phyloP scores from a whole-genome alignment of 2,888 invertebrate genomes.

The Petrolisthes manimaculis region DNA sequence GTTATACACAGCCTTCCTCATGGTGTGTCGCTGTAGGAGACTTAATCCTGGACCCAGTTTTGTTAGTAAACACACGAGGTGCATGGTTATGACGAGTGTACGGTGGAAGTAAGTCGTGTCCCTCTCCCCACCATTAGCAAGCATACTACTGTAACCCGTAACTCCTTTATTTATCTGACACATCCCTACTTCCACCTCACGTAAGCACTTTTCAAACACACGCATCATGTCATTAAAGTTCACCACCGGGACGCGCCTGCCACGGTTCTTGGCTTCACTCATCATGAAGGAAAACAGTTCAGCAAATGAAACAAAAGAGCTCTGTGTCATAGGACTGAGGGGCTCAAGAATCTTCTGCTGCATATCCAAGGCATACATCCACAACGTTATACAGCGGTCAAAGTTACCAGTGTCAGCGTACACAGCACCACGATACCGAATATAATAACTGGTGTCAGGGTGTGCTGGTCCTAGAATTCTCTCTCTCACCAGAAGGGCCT shows the following conservation, averaged over 20 bases:
- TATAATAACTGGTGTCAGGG: slow-evolving; percentile 97
- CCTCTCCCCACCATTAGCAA: slow-evolving; percentile 71
- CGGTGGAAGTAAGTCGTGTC: slow-evolving; percentile 85
- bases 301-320: slow-evolving; percentile 92
- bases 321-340: slow-evolving; percentile 93
- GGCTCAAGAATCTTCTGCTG: slow-evolving; percentile 93
- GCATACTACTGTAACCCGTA: slow-evolving; percentile 39
- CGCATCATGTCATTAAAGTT: slow-evolving; percentile 85
- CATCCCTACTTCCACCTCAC: slow-evolving; percentile 70
- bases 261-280: slow-evolving; percentile 75
- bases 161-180: slow-evolving; percentile 67
- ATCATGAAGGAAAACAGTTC: slow-evolving; percentile 96
- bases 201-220: slow-evolving; percentile 84
- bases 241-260: slow-evolving; percentile 78
- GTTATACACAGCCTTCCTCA: slow-evolving; percentile 82
- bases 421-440: slow-evolving; percentile 91
- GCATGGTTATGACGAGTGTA: slow-evolving; percentile 86
- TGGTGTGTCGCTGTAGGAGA: slow-evolving; percentile 68
- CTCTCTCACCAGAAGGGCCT: slow-evolving; percentile 85
- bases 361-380: slow-evolving; percentile 97
- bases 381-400: slow-evolving; percentile 87
- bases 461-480: slow-evolving; percentile 91
- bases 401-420: slow-evolving; percentile 96
- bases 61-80: slow-evolving; percentile 83
- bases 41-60: slow-evolving; percentile 71